phyloP scores from a whole-genome alignment of 1,140 invertebrate genomes.

The Charaxes varanes region DNA sequence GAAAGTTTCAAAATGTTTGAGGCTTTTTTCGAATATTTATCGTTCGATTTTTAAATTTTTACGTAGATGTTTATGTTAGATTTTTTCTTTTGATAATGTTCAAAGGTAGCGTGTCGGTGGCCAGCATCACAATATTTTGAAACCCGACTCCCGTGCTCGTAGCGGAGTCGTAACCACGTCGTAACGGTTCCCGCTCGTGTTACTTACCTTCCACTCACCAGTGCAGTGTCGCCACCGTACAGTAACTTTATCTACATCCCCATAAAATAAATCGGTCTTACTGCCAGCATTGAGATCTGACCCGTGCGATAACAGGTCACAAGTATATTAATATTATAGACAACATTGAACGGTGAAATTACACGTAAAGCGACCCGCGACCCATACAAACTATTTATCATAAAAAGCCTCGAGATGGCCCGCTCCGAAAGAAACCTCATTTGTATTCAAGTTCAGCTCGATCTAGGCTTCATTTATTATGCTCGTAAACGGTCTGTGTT shows the following conservation, averaged over 20 bases:
- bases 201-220: slow-evolving; percentile 38
- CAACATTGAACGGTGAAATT: slow-evolving; percentile 60
- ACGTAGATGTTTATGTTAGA: background rate
- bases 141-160: slow-evolving; percentile 40
- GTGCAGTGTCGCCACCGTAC: slow-evolving; percentile 36
- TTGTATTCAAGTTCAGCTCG: slow-evolving; percentile 45
- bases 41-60: slow-evolving; percentile 2
- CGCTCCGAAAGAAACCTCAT: slow-evolving; percentile 60
- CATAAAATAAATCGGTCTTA: slow-evolving; percentile 51
- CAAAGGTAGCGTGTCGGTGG: slow-evolving; percentile 5
- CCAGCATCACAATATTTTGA: slow-evolving; percentile 51
- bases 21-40: background rate
- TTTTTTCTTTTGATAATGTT: too few species aligned
- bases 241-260: slow-evolving; percentile 39
- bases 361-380: slow-evolving; percentile 54
- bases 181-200: slow-evolving; percentile 39
- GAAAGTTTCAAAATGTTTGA: background rate
- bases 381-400: slow-evolving; percentile 62
- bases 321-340: slow-evolving; percentile 63
- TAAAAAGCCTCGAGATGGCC: slow-evolving; percentile 54
- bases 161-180: slow-evolving; percentile 15
- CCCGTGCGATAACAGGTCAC: slow-evolving; percentile 56
- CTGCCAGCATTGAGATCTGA: slow-evolving; percentile 42
- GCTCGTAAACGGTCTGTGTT: slow-evolving; percentile 53
- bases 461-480: slow-evolving; percentile 25